Evolutionary conservation across 2,888 invertebrate genomes (phyloP).

Genomic region (Perdita meconis): DNA sequence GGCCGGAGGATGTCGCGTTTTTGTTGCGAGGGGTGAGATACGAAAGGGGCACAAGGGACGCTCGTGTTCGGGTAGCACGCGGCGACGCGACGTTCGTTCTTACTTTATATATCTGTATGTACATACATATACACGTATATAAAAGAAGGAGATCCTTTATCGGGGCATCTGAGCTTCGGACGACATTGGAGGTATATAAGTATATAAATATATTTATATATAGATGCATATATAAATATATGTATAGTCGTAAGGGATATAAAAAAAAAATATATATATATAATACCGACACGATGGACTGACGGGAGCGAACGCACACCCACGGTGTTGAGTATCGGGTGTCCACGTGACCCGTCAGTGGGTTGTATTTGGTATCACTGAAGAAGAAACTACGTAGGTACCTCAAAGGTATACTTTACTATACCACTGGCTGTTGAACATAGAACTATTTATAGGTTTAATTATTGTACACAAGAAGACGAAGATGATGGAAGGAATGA

Average conservation of each 20-base stretch:
- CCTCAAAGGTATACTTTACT: slow-evolving; percentile 84
- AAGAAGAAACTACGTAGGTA: slow-evolving; percentile 83
- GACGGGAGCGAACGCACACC: slow-evolving; percentile 32
- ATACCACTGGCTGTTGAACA: slow-evolving; percentile 84
- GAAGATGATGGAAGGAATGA: slow-evolving; percentile 21
- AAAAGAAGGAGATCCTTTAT: slow-evolving; percentile 50
- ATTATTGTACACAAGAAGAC: slow-evolving; percentile 80
- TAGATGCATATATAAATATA: slow-evolving; percentile 27
- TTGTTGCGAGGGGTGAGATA: neutral
- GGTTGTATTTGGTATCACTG: slow-evolving; percentile 81
- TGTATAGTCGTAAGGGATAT: slow-evolving; percentile 27
- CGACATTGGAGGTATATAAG: slow-evolving; percentile 61
- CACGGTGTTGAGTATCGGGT: slow-evolving; percentile 18
- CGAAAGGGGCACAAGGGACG: neutral
- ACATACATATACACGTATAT: slow-evolving; percentile 16
- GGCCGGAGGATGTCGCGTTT: neutral
- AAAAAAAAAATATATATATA: slow-evolving; percentile 40
- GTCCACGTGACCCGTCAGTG: slow-evolving; percentile 75
- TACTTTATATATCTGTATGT: slow-evolving; percentile 52
- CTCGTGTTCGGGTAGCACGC: slow-evolving; percentile 29
- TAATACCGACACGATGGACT: slow-evolving; percentile 60
- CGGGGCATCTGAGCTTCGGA: slow-evolving; percentile 60
- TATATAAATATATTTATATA: slow-evolving; percentile 36
- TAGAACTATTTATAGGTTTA: slow-evolving; percentile 84
- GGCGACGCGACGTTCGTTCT: slow-evolving; percentile 51